phyloP scores from a whole-genome alignment of 1,140 invertebrate species.

The Euschistus heros region DNA sequence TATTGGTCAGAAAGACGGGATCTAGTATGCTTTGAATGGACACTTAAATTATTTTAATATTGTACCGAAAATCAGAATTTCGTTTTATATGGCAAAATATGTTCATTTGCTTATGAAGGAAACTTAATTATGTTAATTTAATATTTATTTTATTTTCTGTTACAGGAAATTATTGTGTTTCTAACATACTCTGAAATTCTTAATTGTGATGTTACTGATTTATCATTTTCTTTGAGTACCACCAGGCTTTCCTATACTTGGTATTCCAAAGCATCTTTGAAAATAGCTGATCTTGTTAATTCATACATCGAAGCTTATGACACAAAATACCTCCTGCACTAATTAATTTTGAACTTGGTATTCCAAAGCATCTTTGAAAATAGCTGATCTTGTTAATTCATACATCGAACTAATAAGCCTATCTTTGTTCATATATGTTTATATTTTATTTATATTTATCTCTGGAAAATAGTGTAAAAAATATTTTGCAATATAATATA shows the following conservation, averaged over 20 bases:
- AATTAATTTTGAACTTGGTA: background rate
- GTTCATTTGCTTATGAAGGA: too few relatives aligned
- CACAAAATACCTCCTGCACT: background rate
- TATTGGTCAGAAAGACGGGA: too few relatives aligned
- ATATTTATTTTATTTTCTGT: background rate
- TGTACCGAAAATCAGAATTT: too few relatives aligned
- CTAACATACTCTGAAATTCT: background rate
- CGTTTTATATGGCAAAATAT: too few relatives aligned
- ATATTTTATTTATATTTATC: too few relatives aligned
- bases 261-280: background rate
- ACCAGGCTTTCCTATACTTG: background rate
- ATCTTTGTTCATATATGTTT: too few relatives aligned
- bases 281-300: constrained; percentile 13
- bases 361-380: background rate
- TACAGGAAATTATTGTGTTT: constrained; percentile 7
- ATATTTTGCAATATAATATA: too few relatives aligned
- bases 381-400: constrained; percentile 15
- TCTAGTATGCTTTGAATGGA: too few relatives aligned
- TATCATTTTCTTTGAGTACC: background rate
- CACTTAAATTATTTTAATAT: too few relatives aligned
- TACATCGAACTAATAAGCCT: constrained; percentile 10
- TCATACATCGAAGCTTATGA: constrained; percentile 19
- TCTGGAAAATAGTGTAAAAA: too few relatives aligned
- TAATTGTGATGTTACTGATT: background rate
- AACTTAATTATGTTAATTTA: background rate